A percentile compares a stretch with the other conserved stretches of the same genome.
Conservation (phyloP, 1,140 invertebrate genomes). For the Lasaia peninsularis region DNA sequence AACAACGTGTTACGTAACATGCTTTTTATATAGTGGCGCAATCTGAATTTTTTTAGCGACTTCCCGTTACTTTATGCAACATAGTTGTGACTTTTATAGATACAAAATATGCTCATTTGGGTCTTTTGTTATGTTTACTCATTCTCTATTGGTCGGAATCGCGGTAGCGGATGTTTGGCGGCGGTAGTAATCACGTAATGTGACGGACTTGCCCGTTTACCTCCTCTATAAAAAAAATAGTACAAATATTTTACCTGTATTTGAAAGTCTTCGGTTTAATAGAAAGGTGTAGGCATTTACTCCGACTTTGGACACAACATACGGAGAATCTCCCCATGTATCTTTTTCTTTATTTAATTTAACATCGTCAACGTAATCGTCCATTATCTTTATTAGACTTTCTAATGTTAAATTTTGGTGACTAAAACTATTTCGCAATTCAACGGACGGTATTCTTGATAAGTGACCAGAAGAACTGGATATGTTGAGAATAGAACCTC, state of each 20-base stretch:
- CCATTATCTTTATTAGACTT: constrained; percentile 79
- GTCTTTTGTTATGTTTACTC: no score
- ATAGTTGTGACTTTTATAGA: no score
- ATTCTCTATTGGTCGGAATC: no score
- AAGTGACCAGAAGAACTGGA: constrained; percentile 84
- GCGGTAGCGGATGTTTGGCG: no score
- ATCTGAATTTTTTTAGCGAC: no score
- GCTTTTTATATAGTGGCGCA: no score
- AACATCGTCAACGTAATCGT: constrained; percentile 80
- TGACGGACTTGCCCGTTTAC: no score
- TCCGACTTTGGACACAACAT: constrained; percentile 84
- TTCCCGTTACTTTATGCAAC: no score
- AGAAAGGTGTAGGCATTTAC: constrained; percentile 75
- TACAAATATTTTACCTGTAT: constrained; percentile 69
- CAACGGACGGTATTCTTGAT: constrained; percentile 76
- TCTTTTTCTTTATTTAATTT: constrained; percentile 40
- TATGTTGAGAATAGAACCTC: constrained; percentile 85
- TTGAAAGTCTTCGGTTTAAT: constrained; percentile 39
- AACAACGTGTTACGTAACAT: no score
- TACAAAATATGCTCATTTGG: no score
- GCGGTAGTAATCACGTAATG: no score
- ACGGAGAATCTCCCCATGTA: constrained; percentile 77
- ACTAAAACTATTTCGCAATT: constrained; percentile 75
- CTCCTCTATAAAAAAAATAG: no score
- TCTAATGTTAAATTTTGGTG: constrained; percentile 75